A percentile compares a stretch with the other conserved stretches of the same genome.
Evolutionary conservation across 2,888 invertebrate species (phyloP).

Genomic region (Leptinotarsa juncta): DNA sequence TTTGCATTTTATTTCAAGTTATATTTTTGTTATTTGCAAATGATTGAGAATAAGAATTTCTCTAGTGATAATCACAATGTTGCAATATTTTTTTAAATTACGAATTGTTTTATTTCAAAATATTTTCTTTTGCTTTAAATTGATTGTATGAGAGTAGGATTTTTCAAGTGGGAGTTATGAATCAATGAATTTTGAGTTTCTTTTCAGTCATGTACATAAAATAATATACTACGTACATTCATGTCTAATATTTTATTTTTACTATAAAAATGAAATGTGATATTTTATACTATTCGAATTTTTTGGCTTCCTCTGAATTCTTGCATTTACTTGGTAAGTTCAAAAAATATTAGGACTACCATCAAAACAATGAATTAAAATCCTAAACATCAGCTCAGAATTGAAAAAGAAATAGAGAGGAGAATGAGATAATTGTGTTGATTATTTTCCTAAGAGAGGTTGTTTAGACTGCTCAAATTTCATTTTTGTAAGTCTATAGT

Average conservation of each 20-base stretch:
- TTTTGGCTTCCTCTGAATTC: slow-evolving; percentile 64
- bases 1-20: not conserved
- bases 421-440: too few relatives aligned
- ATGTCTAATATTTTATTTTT: slow-evolving; percentile 61
- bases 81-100: slow-evolving; percentile 7
- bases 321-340: slow-evolving; percentile 51
- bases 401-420: not conserved
- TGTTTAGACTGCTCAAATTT: not conserved
- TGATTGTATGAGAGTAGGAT: slow-evolving; percentile 1
- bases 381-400: not conserved
- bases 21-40: not conserved
- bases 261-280: slow-evolving; percentile 65
- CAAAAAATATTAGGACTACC: slow-evolving; percentile 27
- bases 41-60: not conserved
- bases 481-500: not conserved
- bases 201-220: slow-evolving; percentile 27
- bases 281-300: slow-evolving; percentile 66
- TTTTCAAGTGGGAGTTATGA: slow-evolving; percentile 1
- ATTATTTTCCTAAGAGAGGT: not conserved
- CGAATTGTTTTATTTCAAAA: not conserved
- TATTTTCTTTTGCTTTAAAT: slow-evolving; percentile 2
- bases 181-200: slow-evolving; percentile 17
- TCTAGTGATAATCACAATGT: slow-evolving; percentile 7
- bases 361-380: slow-evolving; percentile 21
- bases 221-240: slow-evolving; percentile 31